Evolutionary conservation across 2,888 invertebrate species (phyloP), one percentile per base, ranked within the genome.

Genomic region (Panzeria rudis): DNA sequence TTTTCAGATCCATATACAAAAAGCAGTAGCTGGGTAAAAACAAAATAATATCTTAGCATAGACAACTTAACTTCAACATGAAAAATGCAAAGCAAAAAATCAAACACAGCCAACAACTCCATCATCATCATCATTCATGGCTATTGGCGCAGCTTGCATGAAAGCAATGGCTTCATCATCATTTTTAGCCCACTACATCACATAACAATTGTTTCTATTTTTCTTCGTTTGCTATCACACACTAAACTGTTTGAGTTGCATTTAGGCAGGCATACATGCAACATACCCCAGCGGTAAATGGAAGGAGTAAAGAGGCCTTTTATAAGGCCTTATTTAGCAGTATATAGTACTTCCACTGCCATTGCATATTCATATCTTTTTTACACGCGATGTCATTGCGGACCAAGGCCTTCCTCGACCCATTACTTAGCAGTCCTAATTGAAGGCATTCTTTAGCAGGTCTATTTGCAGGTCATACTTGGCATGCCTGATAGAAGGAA

Each of bases 151-250:
- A 56, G 75, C 41, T 66, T 32, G 35, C 35, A 52, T 38, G 35
- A 69, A 62, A 68, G 54, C 38, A 75, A 75, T 35, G 59, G 38
- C 71, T 81, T 77, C 59, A 56, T 79, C 76, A 76, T 64, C 11
- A 52, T 13, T 68, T 38, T 11, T 13, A 54, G 50, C 15, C 44
- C 52, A 69, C 62, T 41, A 59, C 47, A 50, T 44, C 71, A 61
- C 62, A 66, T 66, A 52, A 76, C 73, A 73, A 79, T 75, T 64
- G 75, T 59, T 66, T 77, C 6, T n/a, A 20, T 50, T 0, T 54
- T 54, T 64, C 38, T 17, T 44, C 15, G 11, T 17, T 62, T 75
- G 50, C 5, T 32, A 15, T 23, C 20, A 13, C 47, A 38, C 25
- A 41, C 32, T 62, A 62, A 52, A 54, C 62, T 32, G 41, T 68